These are phyloP conservation scores for Drosophila yooni DNA, from an alignment of 2,888 invertebrate species.

Conservation along the genomic window DNA sequence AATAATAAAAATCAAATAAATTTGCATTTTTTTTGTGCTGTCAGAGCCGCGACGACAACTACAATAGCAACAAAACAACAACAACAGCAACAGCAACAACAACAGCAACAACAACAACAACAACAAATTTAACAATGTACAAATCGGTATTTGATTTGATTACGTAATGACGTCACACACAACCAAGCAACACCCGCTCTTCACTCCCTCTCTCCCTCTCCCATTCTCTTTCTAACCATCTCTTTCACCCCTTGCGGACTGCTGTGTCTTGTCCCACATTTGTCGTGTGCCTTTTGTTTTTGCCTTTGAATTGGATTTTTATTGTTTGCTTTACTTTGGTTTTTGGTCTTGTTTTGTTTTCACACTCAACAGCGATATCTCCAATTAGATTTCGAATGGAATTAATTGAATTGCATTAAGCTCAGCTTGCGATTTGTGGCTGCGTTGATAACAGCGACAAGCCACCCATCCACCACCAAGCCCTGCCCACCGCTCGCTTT, in stretches of 20 bases:
- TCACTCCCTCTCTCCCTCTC: background rate
- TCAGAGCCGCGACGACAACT: constrained; percentile 34
- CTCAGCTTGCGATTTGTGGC: constrained; percentile 66
- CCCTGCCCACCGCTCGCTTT: too few species aligned
- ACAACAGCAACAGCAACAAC: constrained; percentile 41
- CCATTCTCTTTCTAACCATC: background rate
- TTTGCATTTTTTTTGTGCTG: constrained; percentile 61
- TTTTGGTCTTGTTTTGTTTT: constrained; percentile 42
- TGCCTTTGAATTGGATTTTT: constrained; percentile 26
- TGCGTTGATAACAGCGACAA: constrained; percentile 46
- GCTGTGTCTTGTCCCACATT: constrained; percentile 14
- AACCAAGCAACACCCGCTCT: constrained; percentile 10
- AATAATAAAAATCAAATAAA: constrained; percentile 66
- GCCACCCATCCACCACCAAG: background rate
- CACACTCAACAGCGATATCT: constrained; percentile 68
- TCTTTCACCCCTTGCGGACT: background rate
- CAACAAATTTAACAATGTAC: constrained; percentile 66
- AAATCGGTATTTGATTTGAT: constrained; percentile 77
- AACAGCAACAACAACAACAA: constrained; percentile 37
- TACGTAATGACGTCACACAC: constrained; percentile 70
- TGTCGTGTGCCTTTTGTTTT: constrained; percentile 38
- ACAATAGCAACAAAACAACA: constrained; percentile 20
- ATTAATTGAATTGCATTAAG: constrained; percentile 72
- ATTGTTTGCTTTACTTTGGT: constrained; percentile 32
- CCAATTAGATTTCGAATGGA: constrained; percentile 67